These are phyloP conservation scores for Tetraodon nigroviridis DNA, from an alignment of 2,113 vertebrate species.

Conservation along the genomic window DNA sequence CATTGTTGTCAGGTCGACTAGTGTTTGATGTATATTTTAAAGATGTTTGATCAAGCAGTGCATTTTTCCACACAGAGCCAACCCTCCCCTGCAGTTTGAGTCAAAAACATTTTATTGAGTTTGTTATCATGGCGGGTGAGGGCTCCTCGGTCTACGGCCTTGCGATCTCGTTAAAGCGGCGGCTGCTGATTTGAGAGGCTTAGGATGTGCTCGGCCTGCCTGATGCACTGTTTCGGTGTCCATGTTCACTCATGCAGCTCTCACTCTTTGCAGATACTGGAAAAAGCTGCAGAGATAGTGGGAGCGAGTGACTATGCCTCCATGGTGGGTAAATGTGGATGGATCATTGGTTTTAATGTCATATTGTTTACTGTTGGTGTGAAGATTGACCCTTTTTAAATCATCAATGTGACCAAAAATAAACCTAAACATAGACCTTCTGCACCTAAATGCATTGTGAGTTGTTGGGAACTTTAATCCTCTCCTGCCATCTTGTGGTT, in stretches of 20 bases:
- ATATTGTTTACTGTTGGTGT: neutral
- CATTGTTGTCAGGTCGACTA: constrained; percentile 24
- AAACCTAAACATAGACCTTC: neutral
- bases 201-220: constrained; percentile 28
- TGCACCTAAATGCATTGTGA: neutral
- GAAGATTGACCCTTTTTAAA: neutral
- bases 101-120: neutral
- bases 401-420: neutral
- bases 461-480: constrained; percentile 9
- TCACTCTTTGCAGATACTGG: constrained; percentile 83
- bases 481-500: constrained; percentile 58
- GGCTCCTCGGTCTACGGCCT: constrained; percentile 21
- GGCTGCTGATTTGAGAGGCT: constrained; percentile 37
- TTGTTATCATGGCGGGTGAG: constrained; percentile 8
- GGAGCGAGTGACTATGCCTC: constrained; percentile 78
- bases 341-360: neutral
- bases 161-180: constrained; percentile 38
- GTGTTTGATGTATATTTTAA: no score
- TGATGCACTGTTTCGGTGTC: constrained; percentile 20
- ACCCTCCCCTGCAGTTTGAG: neutral
- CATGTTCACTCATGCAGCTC: neutral
- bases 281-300: constrained; percentile 94
- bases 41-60: no score
- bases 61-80: no score
- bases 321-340: constrained; percentile 73